Base-by-base conservation (phyloP, 2,113 vertebrate species). In the Sitta europaea region DNA sequence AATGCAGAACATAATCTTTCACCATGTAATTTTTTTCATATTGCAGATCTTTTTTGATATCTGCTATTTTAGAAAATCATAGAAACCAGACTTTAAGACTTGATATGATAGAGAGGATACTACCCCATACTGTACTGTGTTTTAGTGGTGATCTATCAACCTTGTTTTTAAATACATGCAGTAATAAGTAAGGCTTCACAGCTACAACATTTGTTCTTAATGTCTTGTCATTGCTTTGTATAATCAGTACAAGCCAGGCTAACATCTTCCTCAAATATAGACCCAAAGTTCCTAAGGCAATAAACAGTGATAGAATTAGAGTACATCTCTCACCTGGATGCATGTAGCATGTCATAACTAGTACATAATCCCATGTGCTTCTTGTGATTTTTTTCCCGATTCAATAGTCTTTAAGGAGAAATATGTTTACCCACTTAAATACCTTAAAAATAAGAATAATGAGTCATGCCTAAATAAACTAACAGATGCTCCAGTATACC, bases 401-500 rank as follows among this genome's bases (percentile, higher is more conserved):
- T 92, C 4, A 1, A 67, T 68, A 70, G 23, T 82, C 70, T 82
- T 86, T 72, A 63, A 79, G 57, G 40, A 87, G 36, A 91, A 85
- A 48, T 53, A 68, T 68, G 35, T 91, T 95, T 27, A 71, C 27
- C 27, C 24, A 75, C 45, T 95, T 92, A 87, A 76, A 66, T 79
- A 88, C 66, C 70, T 92, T 75, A 58, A 95, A 94, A 95, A 70
- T 71, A 91, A 68, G 51, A 72, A 79, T 71, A 51, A 92, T 12
- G 5, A 66, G 14, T 81, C 58, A 57, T 65, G 40, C 20, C 75
- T 72, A 94, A 73, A 50, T 92, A 73, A 93, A 87, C 78, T 68
- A 96, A 92, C 95, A 97, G 91, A 90, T 96, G 86, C n/a, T 97
- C 59, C 79, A 95, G 59, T 86, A 35, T 70, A 82, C 81, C 74